Base-by-base conservation (phyloP, 2,888 invertebrate genomes). In the Cephus runcator region DNA sequence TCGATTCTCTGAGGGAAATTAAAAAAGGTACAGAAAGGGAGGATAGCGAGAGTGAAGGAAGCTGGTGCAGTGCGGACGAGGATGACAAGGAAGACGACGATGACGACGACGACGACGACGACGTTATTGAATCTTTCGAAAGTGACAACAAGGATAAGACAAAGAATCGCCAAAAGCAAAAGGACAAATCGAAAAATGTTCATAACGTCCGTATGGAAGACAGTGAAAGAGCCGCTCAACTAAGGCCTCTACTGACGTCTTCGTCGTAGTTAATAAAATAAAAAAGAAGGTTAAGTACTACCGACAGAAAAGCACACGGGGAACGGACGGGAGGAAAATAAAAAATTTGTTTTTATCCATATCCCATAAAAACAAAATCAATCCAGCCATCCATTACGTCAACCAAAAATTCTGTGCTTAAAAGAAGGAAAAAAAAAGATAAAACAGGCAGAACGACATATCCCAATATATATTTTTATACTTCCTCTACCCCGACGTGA, bases 401-500 rank as follows among this genome's bases (percentile, higher is more conserved):
- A 23, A 15, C 6, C 23, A 9, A 56, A 56, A 23, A 23, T 56
- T 56, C 1, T 6, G 23, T 23, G 9, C 9, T 15, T 56, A 34
- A 30, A 23, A 1, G 35, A 12, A 35, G 35, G 12, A 73, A 9
- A 34, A 6, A 34, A 30, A 71, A 9, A 33, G 30, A 34, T 33
- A 71, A 71, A 71, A 71, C 15, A 71, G 78, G 82, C 80, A 79
- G 82, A 82, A 83, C 78, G 83, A 89, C 89, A 89, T 90, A 89
- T 90, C 89, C 85, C 83, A 81, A 88, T 86, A 85, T 86, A 89
- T 89, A 89, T 90, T 89, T 89, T 89, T 89, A 82, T 89, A 89
- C 88, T 86, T 86, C 85, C 84, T 81, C 82, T 79, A 56, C 23
- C 56, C 56, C 23, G 56, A 56, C 56, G 9, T 9, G 56, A 56